Base-by-base conservation (phyloP, 2,113 vertebrate species). In the Vanacampus margaritifer region DNA sequence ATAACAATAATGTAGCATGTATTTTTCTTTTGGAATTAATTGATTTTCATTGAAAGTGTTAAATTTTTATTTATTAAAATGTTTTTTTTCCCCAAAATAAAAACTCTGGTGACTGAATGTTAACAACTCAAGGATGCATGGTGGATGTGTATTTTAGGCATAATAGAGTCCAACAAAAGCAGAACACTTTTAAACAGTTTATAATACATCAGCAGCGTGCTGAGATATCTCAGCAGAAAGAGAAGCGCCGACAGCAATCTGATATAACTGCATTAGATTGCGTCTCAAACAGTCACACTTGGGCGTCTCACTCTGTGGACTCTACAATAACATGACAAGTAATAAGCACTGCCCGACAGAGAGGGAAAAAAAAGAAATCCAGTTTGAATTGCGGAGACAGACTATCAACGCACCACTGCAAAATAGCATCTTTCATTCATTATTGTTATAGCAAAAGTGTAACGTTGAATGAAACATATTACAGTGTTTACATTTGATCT, bases 151-250 rank as follows among this genome's bases (percentile, higher is more conserved):
- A n/a, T 12, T 11, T 21, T 17, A 59, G 24, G n/a, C n/a, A n/a
- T n/a, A n/a, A n/a, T n/a, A 43, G 37, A 73, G 53, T 81, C 86
- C 86, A 86, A 87, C 53, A 88, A 72, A 68, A 81, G 79, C 71
- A 45, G 41, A 68, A 60, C 45, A 58, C 69, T 41, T 28, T 76
- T 53, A 48, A 48, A 51, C 45, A 28, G 75, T 69, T 76, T 73
- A 77, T 2, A 68, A 59, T 67, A 68, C 58, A 53, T 66, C 17
- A 69, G 69, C 67, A 41, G 37, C 73, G 72, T 21, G 64, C 71
- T 61, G 70, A 72, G 51, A 64, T 12, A 8, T 70, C 78, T 62
- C 73, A 80, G 83, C 78, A 73, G 73, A 84, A 85, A 87, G 46
- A 39, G 71, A 66, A 58, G 21, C 72, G 67, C 68, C 61, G 48